Evolutionary conservation across 2,797 vertebrate genomes (phyloP).

Genomic region (Anolis apletophallus): DNA sequence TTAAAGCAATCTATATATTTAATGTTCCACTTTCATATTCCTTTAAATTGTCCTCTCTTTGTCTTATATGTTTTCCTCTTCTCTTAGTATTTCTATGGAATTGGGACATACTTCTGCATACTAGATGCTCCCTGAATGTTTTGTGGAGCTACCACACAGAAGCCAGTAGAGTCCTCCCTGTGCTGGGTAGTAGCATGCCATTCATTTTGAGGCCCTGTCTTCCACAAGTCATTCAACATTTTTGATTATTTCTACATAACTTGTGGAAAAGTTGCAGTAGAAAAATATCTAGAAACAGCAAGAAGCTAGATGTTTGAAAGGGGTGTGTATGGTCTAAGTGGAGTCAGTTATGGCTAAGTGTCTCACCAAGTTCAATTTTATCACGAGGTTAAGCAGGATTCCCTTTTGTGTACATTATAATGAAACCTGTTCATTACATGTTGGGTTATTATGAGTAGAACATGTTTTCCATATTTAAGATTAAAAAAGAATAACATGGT

Average conservation of each 20-base stretch:
- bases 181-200: not conserved
- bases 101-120: not conserved
- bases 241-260: not conserved
- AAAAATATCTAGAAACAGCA: not conserved
- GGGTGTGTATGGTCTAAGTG: not conserved
- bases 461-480: not conserved
- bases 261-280: not conserved
- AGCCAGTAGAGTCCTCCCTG: not conserved
- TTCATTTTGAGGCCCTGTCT: not conserved
- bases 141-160: not conserved
- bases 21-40: slow-evolving; percentile 21
- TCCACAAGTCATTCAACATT: not conserved
- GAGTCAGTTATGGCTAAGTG: not conserved
- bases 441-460: not conserved
- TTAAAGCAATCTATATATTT: slow-evolving; percentile 17
- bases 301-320: not conserved
- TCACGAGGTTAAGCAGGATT: not conserved
- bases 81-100: slow-evolving; percentile 26
- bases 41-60: slow-evolving; percentile 29
- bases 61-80: slow-evolving; percentile 53
- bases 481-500: not conserved
- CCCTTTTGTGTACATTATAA: not conserved
- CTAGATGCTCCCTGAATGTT: not conserved
- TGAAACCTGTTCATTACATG: not conserved
- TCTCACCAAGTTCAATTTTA: not conserved